phyloP scores from a whole-genome alignment of 2,113 vertebrate genomes.

The Leptobrachium ailaonicum region DNA sequence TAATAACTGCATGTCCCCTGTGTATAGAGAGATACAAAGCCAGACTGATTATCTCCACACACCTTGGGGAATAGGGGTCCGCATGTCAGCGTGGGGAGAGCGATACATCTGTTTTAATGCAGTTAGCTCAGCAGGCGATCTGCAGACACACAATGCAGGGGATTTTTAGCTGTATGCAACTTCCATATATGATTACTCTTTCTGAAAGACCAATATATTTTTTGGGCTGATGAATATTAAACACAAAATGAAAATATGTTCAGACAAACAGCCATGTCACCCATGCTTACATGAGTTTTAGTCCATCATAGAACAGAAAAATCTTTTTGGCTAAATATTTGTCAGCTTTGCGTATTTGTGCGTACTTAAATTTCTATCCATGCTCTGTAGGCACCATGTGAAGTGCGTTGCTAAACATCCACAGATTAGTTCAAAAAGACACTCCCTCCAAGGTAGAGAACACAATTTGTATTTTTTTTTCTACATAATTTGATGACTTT shows the following conservation, averaged over 20 bases:
- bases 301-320: no score
- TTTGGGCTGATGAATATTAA: constrained; percentile 18
- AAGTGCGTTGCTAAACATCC: no score
- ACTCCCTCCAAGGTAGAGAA: no score
- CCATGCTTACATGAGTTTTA: neutral
- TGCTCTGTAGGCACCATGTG: no score
- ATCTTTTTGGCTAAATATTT: no score
- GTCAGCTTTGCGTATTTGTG: no score
- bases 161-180: neutral
- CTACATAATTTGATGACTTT: no score
- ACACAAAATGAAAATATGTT: constrained; percentile 1
- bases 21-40: constrained; percentile 35
- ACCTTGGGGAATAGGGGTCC: constrained; percentile 45
- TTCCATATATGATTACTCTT: constrained; percentile 38
- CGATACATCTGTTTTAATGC: constrained; percentile 38
- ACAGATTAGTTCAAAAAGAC: no score
- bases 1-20: constrained; percentile 44
- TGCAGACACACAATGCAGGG: constrained; percentile 26
- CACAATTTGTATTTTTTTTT: no score
- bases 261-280: neutral
- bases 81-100: constrained; percentile 34
- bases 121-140: constrained; percentile 34
- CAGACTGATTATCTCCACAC: constrained; percentile 34
- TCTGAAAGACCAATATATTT: constrained; percentile 29
- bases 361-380: no score